Percentiles rank a stretch among this genome's conserved stretches.
phyloP scores from a whole-genome alignment of 2,113 vertebrate species.

The Sclerurus mexicanus region DNA sequence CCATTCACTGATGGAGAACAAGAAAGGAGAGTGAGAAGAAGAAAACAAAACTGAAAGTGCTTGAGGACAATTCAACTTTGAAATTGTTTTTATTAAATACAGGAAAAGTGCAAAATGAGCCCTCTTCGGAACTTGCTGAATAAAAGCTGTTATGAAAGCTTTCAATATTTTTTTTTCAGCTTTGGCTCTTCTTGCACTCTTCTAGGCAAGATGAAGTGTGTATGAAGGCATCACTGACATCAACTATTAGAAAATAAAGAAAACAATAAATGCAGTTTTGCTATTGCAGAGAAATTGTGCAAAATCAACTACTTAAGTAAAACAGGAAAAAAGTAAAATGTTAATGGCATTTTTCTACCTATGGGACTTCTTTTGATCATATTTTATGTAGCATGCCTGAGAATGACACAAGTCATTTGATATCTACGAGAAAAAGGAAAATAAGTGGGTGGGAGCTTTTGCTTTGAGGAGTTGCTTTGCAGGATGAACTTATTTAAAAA shows the following conservation, averaged over 20 bases:
- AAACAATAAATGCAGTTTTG: neutral
- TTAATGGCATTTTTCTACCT: neutral
- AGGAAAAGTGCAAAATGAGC: neutral
- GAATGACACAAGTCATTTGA: neutral
- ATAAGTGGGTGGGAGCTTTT: neutral
- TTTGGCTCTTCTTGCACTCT: neutral
- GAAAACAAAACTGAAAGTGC: constrained; percentile 9
- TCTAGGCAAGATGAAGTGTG: neutral
- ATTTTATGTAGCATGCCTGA: neutral
- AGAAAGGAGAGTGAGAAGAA: neutral
- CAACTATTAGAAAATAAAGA: neutral
- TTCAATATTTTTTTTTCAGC: neutral
- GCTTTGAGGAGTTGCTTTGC: neutral
- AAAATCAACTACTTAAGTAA: neutral
- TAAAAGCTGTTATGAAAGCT: neutral
- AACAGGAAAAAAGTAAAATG: neutral
- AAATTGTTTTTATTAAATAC: neutral
- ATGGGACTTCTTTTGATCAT: neutral
- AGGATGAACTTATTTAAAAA: neutral
- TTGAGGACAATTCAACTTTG: constrained; percentile 5
- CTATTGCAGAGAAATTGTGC: neutral
- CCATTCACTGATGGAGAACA: neutral
- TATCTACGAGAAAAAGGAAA: neutral
- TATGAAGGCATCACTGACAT: neutral
- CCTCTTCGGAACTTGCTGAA: neutral